Evolutionary conservation across 2,797 vertebrate genomes (phyloP).

Genomic region (Carduelis carduelis): DNA sequence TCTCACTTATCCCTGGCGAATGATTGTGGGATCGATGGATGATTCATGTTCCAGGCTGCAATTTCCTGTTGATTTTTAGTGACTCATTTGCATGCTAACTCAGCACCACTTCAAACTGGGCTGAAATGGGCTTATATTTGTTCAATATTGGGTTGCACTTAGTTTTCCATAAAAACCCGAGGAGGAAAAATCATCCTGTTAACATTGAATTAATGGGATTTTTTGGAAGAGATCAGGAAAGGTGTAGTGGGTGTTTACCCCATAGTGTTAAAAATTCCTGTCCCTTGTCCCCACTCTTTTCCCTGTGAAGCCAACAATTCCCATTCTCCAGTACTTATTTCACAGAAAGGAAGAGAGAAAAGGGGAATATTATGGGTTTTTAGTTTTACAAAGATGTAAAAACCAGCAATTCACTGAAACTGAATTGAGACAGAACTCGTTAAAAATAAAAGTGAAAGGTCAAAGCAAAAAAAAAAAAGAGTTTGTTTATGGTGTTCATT

Average conservation of each 20-base stretch:
- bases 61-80: slow-evolving; percentile 40
- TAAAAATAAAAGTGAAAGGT: not conserved
- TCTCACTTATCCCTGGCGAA: not conserved
- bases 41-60: slow-evolving; percentile 33
- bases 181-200: not conserved
- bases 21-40: not conserved
- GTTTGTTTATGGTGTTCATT: accelerated
- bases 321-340: not conserved
- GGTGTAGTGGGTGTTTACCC: accelerated
- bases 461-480: not conserved
- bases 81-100: slow-evolving; percentile 40
- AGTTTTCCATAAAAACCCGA: not conserved
- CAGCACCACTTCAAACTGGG: not conserved
- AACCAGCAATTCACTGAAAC: not conserved
- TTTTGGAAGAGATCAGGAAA: not conserved
- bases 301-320: not conserved
- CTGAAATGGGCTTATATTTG: not conserved
- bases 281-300: not conserved
- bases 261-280: not conserved
- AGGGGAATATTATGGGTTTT: not conserved
- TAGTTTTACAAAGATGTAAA: not conserved
- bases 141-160: not conserved
- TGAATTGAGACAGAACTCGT: not conserved
- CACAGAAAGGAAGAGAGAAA: not conserved
- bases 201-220: not conserved